phyloP scores from a whole-genome alignment of 2,797 vertebrate species.

The Macropus fuliginosus region DNA sequence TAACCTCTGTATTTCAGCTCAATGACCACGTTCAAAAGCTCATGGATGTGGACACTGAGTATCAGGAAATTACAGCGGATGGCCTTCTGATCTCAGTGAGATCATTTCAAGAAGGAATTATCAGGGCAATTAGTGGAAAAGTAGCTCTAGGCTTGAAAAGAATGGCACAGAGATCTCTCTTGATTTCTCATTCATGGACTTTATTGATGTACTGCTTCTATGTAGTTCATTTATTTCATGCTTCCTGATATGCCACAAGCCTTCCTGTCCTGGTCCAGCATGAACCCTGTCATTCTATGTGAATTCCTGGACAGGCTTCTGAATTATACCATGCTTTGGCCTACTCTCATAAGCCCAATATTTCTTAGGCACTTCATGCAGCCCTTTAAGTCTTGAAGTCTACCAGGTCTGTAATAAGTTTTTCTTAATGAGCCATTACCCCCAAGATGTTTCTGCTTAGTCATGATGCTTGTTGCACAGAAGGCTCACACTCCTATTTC shows the following conservation, averaged over 20 bases:
- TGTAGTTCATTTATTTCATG: neutral
- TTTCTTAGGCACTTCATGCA: neutral
- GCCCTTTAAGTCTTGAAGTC: neutral
- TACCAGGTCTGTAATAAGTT: neutral
- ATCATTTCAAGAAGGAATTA: conserved; percentile 81
- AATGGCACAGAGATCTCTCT: conserved; percentile 73
- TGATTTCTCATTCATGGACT: conserved; percentile 65
- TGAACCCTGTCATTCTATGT: neutral
- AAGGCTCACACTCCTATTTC: neutral
- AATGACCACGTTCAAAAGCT: conserved; percentile 84
- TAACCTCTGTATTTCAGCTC: conserved; percentile 87
- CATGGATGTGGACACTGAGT: conserved; percentile 78
- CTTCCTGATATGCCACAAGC: neutral
- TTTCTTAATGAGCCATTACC: neutral
- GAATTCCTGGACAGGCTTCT: neutral
- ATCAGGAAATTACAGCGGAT: conserved; percentile 69
- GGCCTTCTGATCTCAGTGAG: conserved; percentile 78
- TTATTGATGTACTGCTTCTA: conserved; percentile 38
- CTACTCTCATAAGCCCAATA: neutral
- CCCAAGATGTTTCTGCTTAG: neutral
- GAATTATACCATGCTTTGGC: neutral
- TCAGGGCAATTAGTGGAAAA: conserved; percentile 80
- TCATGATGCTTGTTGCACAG: neutral
- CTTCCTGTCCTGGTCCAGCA: neutral
- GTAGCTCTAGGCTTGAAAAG: conserved; percentile 72